Evolutionary conservation across 2,113 vertebrate genomes (phyloP).

Genomic region (Chloebia gouldiae): DNA sequence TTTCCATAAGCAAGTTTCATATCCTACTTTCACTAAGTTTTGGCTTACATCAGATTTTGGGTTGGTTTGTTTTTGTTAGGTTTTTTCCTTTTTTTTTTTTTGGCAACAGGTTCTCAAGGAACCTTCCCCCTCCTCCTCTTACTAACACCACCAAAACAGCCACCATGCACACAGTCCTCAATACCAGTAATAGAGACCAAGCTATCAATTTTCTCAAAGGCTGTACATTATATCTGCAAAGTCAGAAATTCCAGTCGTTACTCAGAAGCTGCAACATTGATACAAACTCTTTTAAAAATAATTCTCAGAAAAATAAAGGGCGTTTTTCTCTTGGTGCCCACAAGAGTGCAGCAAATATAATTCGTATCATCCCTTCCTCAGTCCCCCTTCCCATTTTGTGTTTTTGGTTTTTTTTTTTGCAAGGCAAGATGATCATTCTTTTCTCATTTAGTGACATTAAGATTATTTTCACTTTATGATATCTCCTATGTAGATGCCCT

Average conservation of each 20-base stretch:
- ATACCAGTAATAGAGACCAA: not conserved
- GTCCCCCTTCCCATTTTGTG: not conserved
- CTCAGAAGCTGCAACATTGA: not conserved
- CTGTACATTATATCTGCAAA: not conserved
- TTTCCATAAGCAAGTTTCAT: constrained; percentile 4
- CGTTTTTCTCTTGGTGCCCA: not conserved
- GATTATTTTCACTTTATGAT: not conserved
- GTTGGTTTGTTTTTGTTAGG: too few species aligned
- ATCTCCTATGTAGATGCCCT: not conserved
- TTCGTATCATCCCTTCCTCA: not conserved
- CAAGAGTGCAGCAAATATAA: constrained; percentile 22
- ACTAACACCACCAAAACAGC: not conserved
- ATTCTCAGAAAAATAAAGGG: not conserved
- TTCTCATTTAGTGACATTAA: constrained; percentile 3
- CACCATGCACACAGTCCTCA: not conserved
- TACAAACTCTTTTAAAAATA: not conserved
- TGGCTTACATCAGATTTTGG: not conserved
- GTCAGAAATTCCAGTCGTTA: not conserved
- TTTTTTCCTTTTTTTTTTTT: not conserved
- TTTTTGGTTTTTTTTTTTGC: not conserved
- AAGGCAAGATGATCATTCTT: not conserved
- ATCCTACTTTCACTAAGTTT: not conserved
- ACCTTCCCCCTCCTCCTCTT: not conserved
- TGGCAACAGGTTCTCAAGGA: not conserved
- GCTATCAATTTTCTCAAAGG: not conserved